phyloP scores from a whole-genome alignment of 1,140 invertebrate genomes.

The Drosophila lowei region DNA sequence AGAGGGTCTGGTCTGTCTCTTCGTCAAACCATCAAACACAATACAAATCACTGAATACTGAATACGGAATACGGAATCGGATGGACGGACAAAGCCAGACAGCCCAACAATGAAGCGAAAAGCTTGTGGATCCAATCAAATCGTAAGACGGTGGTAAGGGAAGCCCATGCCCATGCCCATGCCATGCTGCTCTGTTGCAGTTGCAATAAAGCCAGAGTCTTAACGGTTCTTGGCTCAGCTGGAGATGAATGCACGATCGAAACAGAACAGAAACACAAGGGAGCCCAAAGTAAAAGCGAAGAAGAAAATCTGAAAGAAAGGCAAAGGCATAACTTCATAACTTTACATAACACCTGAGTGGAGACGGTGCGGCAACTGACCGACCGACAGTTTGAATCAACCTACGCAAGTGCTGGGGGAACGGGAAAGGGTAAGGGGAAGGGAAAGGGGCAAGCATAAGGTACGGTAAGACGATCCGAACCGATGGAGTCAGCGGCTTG shows the following conservation, averaged over 20 bases:
- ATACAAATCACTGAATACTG: constrained; percentile 19
- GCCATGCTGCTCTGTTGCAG: constrained; percentile 5
- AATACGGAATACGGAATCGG: no score
- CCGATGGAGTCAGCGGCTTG: constrained; percentile 55
- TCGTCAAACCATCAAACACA: constrained; percentile 39
- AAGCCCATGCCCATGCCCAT: not conserved
- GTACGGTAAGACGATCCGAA: not conserved
- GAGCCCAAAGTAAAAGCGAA: constrained; percentile 18
- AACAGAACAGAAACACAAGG: not conserved
- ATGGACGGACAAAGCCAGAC: not conserved
- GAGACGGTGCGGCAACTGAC: constrained; percentile 36
- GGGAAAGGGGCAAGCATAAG: no score
- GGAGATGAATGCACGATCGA: constrained; percentile 3
- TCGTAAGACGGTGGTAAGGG: not conserved
- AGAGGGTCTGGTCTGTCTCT: no score
- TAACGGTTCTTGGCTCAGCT: constrained; percentile 55
- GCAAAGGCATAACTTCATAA: constrained; percentile 51
- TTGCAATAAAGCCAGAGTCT: constrained; percentile 48
- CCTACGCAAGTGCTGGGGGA: constrained; percentile 32
- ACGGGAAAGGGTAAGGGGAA: no score
- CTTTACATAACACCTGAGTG: constrained; percentile 70
- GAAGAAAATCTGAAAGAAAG: constrained; percentile 26
- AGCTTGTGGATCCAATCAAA: constrained; percentile 44
- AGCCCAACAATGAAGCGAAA: constrained; percentile 51
- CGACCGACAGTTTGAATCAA: constrained; percentile 21